Conservation (phyloP, 1,140 invertebrate species). For the Alviniconcha marisindica region DNA sequence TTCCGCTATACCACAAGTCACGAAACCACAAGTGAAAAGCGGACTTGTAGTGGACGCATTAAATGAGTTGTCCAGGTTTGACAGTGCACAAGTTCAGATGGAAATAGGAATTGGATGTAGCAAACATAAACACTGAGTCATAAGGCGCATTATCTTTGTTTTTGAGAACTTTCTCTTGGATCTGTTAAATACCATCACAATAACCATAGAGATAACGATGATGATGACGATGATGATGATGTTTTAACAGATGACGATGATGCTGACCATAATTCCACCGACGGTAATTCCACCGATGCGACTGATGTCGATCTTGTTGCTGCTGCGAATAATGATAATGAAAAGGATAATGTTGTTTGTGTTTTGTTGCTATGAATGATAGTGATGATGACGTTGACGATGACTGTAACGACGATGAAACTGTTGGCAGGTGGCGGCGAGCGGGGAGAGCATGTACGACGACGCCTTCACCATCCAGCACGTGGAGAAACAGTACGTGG, state of each 20-base stretch:
- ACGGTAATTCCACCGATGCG: background rate
- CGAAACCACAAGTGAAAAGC: too few species aligned
- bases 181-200: too few species aligned
- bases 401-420: background rate
- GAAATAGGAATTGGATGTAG: too few species aligned
- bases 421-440: conserved; percentile 65
- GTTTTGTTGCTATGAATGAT: too few species aligned
- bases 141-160: too few species aligned
- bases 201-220: background rate
- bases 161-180: too few species aligned
- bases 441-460: conserved; percentile 75
- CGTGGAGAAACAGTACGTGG: conserved; percentile 68
- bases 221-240: background rate
- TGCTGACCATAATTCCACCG: background rate
- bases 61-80: too few species aligned
- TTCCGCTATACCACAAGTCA: too few species aligned
- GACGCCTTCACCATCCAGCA: conserved; percentile 75
- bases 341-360: background rate
- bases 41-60: too few species aligned
- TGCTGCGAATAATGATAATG: background rate
- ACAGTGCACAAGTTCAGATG: too few species aligned
- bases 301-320: background rate
- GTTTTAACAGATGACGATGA: background rate
- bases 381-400: background rate
- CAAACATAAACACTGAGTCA: too few species aligned